Evolutionary conservation across 2,888 invertebrate species (phyloP).

Genomic region (Vesta saturnalis): DNA sequence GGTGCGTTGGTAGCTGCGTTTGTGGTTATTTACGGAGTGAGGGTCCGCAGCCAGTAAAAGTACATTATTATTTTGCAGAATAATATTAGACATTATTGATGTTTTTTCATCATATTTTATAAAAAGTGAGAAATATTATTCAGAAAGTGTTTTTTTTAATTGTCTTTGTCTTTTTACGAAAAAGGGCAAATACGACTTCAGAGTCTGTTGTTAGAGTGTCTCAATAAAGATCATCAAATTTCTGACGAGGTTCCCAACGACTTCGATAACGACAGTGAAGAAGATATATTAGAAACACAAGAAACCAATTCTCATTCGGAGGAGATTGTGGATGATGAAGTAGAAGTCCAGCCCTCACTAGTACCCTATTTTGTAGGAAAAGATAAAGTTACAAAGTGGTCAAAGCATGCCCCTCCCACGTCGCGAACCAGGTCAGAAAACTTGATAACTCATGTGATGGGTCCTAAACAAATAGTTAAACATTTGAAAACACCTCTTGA

Average conservation of each 20-base stretch:
- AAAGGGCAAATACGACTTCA: background rate
- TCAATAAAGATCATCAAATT: background rate
- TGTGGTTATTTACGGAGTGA: background rate
- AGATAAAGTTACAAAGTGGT: background rate
- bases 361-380: slow-evolving; percentile 7
- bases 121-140: slow-evolving; percentile 1
- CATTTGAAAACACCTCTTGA: slow-evolving; percentile 1
- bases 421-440: background rate
- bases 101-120: background rate
- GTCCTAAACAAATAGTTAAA: background rate
- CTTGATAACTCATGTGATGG: background rate
- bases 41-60: slow-evolving; percentile 17
- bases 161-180: background rate
- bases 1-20: background rate
- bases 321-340: too few species aligned
- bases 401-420: background rate
- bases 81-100: background rate
- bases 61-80: background rate
- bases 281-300: background rate
- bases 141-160: background rate
- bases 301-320: background rate
- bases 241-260: background rate
- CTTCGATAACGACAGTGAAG: background rate
- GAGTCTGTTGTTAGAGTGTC: background rate
- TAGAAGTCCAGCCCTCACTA: background rate